These are phyloP conservation scores for Poeciliopsis paucimaculata DNA, from an alignment of 2,797 vertebrate genomes.

Conservation along the genomic window DNA sequence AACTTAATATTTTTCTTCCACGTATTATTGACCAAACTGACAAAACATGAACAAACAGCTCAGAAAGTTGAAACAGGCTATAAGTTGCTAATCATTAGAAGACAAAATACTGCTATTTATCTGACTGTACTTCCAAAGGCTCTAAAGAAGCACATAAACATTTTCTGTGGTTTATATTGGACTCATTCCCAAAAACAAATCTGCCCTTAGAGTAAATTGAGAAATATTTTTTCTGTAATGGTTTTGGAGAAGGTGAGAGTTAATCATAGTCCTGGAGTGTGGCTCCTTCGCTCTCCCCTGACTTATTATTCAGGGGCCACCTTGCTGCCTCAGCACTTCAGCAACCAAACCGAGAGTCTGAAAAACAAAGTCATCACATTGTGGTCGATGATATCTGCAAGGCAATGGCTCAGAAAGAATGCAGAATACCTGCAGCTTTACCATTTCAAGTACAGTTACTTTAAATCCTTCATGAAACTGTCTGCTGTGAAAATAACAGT, in stretches of 20 bases:
- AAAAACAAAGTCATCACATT: conserved; percentile 51
- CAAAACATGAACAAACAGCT: conserved; percentile 22
- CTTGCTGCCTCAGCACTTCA: conserved; percentile 44
- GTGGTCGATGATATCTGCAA: conserved; percentile 42
- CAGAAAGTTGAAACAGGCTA: conserved; percentile 17
- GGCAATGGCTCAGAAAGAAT: conserved; percentile 12
- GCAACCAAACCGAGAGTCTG: conserved; percentile 23
- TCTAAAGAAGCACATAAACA: not conserved
- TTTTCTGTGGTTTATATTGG: conserved; percentile 67
- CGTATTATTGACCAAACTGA: conserved; percentile 41
- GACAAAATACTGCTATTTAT: conserved; percentile 60
- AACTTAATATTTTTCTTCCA: conserved; percentile 37
- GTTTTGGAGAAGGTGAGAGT: conserved; percentile 60
- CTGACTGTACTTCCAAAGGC: conserved; percentile 50
- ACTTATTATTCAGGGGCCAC: conserved; percentile 56
- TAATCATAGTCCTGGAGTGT: conserved; percentile 53
- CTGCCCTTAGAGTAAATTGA: conserved; percentile 63
- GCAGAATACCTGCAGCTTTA: conserved; percentile 5
- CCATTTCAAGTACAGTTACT: not conserved
- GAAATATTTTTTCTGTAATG: conserved; percentile 70
- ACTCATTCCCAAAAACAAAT: conserved; percentile 30
- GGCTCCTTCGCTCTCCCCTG: conserved; percentile 23
- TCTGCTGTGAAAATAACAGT: not conserved
- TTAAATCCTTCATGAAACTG: not conserved
- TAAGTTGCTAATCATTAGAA: conserved; percentile 33